Conservation (phyloP, 2,888 invertebrate species). For the Syritta pipiens region DNA sequence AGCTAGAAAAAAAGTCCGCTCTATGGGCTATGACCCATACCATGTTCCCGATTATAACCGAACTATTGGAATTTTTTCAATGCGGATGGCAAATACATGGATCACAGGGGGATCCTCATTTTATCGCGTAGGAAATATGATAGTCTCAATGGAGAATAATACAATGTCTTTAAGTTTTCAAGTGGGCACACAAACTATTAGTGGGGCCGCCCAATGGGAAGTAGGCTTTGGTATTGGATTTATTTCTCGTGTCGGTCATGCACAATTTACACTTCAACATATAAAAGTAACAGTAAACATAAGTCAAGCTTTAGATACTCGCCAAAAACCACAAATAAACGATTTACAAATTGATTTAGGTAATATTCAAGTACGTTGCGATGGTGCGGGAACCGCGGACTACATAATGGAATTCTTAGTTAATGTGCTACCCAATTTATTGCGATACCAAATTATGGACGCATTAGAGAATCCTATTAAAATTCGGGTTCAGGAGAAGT, state of each 20-base stretch:
- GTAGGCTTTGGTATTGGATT: constrained; percentile 85
- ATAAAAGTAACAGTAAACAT: constrained; percentile 85
- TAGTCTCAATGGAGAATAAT: constrained; percentile 86
- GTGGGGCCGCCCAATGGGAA: constrained; percentile 90
- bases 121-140: constrained; percentile 89
- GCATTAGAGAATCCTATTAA: constrained; percentile 89
- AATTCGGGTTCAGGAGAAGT: constrained; percentile 84
- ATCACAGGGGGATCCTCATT: constrained; percentile 89
- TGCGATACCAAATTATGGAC: constrained; percentile 93
- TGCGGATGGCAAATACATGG: constrained; percentile 88
- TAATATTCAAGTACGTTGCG: constrained; percentile 90
- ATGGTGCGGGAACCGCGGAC: constrained; percentile 93
- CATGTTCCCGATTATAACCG: constrained; percentile 86
- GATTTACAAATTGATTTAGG: constrained; percentile 89
- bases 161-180: constrained; percentile 82
- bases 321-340: constrained; percentile 85
- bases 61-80: constrained; percentile 85
- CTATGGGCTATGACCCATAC: constrained; percentile 86
- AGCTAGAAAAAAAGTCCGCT: constrained; percentile 84
- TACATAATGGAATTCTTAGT: constrained; percentile 89
- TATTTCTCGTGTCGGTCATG: constrained; percentile 85
- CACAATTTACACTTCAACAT: constrained; percentile 89
- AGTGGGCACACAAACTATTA: constrained; percentile 88
- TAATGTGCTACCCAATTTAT: constrained; percentile 90
- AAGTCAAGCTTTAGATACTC: constrained; percentile 88